A percentile compares a stretch with the other conserved stretches of the same genome.
These are phyloP conservation scores for Bombycilla garrulus DNA, from an alignment of 2,113 vertebrate species.

Conservation along the genomic window DNA sequence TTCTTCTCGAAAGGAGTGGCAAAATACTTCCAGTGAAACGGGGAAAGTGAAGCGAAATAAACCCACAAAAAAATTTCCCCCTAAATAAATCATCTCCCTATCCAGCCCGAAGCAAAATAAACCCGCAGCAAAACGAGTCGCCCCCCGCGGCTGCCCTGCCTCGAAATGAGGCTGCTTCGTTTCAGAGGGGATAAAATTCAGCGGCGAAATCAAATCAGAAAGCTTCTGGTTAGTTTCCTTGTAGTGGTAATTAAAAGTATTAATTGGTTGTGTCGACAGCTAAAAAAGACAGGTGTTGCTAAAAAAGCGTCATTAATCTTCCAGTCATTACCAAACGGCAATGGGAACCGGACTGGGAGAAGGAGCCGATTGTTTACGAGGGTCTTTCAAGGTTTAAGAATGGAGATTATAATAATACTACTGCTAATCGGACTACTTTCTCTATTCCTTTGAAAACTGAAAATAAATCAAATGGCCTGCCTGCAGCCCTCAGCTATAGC, in stretches of 20 bases:
- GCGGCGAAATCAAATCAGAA: not conserved
- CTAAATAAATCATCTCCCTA: not conserved
- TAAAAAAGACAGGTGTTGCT: conserved; percentile 56
- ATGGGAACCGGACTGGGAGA: not conserved
- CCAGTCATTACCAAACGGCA: not conserved
- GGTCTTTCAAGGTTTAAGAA: conserved; percentile 26
- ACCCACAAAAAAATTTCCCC: fast-evolving
- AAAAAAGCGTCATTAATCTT: conserved; percentile 66
- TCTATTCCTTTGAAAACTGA: not conserved
- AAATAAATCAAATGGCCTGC: conserved; percentile 12
- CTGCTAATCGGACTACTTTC: not conserved
- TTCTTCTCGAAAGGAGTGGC: not conserved
- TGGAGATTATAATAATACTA: not conserved
- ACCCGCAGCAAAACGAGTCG: not conserved
- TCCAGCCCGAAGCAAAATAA: not conserved
- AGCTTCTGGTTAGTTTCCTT: conserved; percentile 58
- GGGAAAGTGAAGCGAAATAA: not conserved
- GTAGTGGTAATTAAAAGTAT: conserved; percentile 59
- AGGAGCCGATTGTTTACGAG: conserved; percentile 27
- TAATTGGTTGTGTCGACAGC: conserved; percentile 56
- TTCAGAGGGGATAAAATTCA: not conserved
- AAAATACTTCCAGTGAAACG: not conserved
- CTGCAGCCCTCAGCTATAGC: not conserved
- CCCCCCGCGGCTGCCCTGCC: not conserved
- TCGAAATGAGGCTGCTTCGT: not conserved